Evolutionary conservation across 1,140 invertebrate species (phyloP).

Genomic region (Atopsyche davidsoni): DNA sequence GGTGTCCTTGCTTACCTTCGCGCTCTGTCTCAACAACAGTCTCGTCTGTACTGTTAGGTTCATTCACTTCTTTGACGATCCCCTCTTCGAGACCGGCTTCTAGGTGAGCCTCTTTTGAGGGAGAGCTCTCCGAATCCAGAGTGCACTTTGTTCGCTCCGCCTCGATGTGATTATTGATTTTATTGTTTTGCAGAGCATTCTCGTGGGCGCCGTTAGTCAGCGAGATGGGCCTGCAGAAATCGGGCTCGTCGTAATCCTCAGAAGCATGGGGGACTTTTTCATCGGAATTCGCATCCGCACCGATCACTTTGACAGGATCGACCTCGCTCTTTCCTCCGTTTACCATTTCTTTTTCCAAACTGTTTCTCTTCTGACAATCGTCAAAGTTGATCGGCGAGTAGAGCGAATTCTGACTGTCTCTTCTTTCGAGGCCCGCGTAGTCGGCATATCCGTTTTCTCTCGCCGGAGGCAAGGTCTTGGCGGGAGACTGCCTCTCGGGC

Average conservation of each 20-base stretch:
- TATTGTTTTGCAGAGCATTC: neutral
- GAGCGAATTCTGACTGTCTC: conserved; percentile 28
- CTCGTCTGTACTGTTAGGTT: too few relatives aligned
- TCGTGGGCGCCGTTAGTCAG: neutral
- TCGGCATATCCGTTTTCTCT: conserved; percentile 44
- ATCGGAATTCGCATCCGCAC: neutral
- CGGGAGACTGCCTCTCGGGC: conserved; percentile 33
- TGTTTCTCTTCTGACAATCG: conserved; percentile 44
- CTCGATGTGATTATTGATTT: neutral
- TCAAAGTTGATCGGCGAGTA: conserved; percentile 49
- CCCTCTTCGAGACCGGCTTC: neutral
- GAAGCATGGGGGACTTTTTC: too few relatives aligned
- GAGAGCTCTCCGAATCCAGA: neutral
- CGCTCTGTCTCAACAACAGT: too few relatives aligned
- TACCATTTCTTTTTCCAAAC: neutral
- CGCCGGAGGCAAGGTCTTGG: conserved; percentile 40
- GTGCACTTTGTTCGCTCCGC: neutral
- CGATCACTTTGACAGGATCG: conserved; percentile 26
- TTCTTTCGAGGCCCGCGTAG: conserved; percentile 32
- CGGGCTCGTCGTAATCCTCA: neutral
- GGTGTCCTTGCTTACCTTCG: neutral
- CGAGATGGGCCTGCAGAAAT: conserved; percentile 1
- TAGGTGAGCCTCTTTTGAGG: too few relatives aligned
- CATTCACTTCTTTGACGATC: neutral
- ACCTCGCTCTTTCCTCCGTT: conserved; percentile 34